These are phyloP conservation scores for Lepidurus packardi DNA, from an alignment of 1,140 invertebrate genomes.

Conservation along the genomic window DNA sequence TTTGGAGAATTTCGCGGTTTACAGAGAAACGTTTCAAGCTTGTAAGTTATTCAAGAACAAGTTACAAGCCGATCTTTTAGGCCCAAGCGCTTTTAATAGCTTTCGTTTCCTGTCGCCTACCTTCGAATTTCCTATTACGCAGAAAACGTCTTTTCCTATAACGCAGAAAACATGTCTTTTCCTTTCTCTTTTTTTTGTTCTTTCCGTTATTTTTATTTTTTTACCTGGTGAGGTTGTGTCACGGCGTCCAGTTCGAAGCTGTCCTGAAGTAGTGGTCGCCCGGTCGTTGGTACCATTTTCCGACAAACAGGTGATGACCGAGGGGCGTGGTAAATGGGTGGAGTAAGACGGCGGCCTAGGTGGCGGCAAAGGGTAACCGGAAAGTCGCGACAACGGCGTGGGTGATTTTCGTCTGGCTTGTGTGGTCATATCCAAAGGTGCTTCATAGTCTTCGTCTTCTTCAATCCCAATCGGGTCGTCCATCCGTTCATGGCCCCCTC, in stretches of 20 bases:
- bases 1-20: not conserved
- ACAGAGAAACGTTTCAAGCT: too few relatives aligned
- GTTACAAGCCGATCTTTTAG: not conserved
- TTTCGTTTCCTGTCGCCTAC: not conserved
- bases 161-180: too few relatives aligned
- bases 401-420: constrained; percentile 21
- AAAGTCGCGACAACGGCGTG: constrained; percentile 11
- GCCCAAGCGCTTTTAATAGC: not conserved
- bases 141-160: not conserved
- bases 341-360: not conserved
- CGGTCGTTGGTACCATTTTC: constrained; percentile 2
- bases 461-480: not conserved
- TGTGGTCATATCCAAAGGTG: constrained; percentile 36
- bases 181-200: too few relatives aligned
- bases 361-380: not conserved
- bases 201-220: not conserved
- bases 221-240: constrained; percentile 15
- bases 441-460: constrained; percentile 26
- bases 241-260: constrained; percentile 2
- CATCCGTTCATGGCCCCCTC: constrained; percentile 9
- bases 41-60: not conserved
- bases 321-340: constrained; percentile 26
- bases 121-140: not conserved
- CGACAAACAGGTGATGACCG: constrained; percentile 30
- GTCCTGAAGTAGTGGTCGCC: not conserved